Base-by-base conservation (phyloP, 2,113 vertebrate genomes). In the Callopanchax toddi region DNA sequence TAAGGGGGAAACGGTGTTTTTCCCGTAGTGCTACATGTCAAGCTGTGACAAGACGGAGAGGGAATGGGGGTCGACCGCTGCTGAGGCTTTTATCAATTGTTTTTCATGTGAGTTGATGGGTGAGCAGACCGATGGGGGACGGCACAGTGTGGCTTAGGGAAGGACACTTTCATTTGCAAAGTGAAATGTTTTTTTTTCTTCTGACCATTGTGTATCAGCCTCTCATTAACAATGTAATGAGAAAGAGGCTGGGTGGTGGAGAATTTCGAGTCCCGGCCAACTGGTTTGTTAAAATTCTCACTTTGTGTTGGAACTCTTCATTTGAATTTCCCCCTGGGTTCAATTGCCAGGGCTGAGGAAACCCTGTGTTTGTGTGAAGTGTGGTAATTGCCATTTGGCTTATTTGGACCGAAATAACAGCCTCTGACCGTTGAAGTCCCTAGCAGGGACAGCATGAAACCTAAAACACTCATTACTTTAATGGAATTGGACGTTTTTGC, bases 381-480 rank as follows among this genome's bases (percentile, higher is more conserved):
- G 86, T 84, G 83, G 66, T 85, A 86, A 86, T 86, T 63, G 60
- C 86, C 90, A 89, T 90, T 90, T 91, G 87, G 82, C 75, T 79
- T 72, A 75, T 18, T 70, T 67, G 66, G 71, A 58, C 77, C 72
- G 74, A 54, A 67, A 66, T 76, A 78, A 63, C 67, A 86, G 68
- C 45, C 44, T 46, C 56, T 83, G n/a, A n/a, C n/a, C n/a, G n/a
- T n/a, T n/a, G 75, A 58, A 64, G 66, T 67, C 78, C 64, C 67
- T 71, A 0, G 12, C 63, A 13, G 58, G 76, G 69, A 73, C 36
- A 57, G 50, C 17, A 58, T 89, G 74, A 89, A 89, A 71, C 36
- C 36, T 37, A 12, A 37, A 37, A 13, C 12, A 37, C 36, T 37
- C 58, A 84, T 82, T 59, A 49, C 67, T 64, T 60, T 45, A 29